Evolutionary conservation across 1,140 invertebrate genomes (phyloP).

Genomic region (Eurytemora carolleeae): DNA sequence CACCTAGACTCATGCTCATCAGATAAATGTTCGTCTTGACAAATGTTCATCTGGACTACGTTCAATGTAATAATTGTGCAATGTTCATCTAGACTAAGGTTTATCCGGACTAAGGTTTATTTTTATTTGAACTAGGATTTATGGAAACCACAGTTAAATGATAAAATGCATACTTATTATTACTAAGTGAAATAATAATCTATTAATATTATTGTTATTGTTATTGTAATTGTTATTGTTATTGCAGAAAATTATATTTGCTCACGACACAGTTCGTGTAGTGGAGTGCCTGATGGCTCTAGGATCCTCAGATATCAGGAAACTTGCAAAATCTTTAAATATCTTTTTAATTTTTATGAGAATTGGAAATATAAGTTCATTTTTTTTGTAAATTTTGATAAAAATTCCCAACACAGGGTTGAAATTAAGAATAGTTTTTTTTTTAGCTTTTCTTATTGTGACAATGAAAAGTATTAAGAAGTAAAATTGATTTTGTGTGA

Average conservation of each 20-base stretch:
- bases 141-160: not conserved
- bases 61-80: not conserved
- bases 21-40: not conserved
- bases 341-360: too few relatives aligned
- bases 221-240: not conserved
- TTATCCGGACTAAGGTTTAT: not conserved
- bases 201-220: not conserved
- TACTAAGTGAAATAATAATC: not conserved
- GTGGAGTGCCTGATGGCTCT: conserved; percentile 67
- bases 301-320: conserved; percentile 40
- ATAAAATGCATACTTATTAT: not conserved
- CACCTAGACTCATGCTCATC: not conserved
- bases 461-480: too few relatives aligned
- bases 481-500: too few relatives aligned
- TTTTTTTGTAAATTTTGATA: too few relatives aligned
- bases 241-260: conserved; percentile 38
- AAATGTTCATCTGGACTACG: not conserved
- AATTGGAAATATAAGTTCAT: too few relatives aligned
- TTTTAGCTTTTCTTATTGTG: too few relatives aligned
- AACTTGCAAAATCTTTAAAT: too few relatives aligned
- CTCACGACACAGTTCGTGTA: conserved; percentile 69
- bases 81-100: not conserved
- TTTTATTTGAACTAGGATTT: too few relatives aligned
- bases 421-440: too few relatives aligned
- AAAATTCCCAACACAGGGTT: too few relatives aligned